Evolutionary conservation across 2,797 vertebrate genomes (phyloP).

Genomic region (Falco biarmicus): DNA sequence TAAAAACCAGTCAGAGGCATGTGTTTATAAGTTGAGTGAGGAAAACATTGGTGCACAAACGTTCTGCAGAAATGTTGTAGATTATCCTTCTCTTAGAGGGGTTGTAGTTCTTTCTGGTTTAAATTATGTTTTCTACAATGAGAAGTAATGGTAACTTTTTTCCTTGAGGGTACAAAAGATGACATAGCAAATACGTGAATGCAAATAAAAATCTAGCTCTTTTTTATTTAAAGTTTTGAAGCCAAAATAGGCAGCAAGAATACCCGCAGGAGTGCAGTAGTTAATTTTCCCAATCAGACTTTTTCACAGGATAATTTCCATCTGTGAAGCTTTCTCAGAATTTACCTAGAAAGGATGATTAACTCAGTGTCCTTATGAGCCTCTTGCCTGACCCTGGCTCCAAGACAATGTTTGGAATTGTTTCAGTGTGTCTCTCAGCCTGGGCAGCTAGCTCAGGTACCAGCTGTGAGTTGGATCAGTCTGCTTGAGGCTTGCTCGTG

Average conservation of each 20-base stretch:
- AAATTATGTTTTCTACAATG: background rate
- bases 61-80: background rate
- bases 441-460: background rate
- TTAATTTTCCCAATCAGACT: background rate
- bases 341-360: background rate
- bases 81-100: background rate
- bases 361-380: background rate
- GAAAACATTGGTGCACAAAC: background rate
- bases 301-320: background rate
- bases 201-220: background rate
- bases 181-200: background rate
- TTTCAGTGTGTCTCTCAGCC: background rate
- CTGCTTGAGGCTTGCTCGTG: background rate
- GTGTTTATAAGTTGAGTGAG: background rate
- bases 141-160: background rate
- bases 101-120: background rate
- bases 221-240: background rate
- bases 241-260: background rate
- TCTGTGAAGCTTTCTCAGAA: slow-evolving; percentile 26
- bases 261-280: background rate
- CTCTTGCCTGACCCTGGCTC: background rate
- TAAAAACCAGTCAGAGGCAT: slow-evolving; percentile 14
- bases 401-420: background rate
- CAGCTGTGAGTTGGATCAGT: background rate
- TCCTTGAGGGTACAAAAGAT: background rate